Evolutionary conservation across 64 coral and sea anemone genomes (phyloP).

Genomic region (Pachyseris speciosa): DNA sequence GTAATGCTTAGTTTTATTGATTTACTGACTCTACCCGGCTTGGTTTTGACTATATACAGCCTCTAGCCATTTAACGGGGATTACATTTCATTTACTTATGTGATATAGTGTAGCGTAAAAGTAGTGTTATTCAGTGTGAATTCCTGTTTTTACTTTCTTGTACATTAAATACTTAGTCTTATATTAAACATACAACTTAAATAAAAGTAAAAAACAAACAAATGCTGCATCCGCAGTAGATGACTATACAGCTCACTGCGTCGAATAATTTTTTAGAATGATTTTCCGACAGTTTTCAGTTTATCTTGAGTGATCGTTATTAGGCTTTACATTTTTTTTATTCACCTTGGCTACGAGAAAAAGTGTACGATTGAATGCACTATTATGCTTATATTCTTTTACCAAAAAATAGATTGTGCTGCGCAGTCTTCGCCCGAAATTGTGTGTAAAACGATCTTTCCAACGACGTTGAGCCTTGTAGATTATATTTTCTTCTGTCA

Average conservation of each 20-base stretch:
- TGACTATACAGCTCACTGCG: too few relatives aligned
- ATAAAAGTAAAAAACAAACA: too few relatives aligned
- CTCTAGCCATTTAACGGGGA: too few relatives aligned
- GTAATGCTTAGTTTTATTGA: background rate
- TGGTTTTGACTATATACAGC: too few relatives aligned
- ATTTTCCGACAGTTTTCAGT: background rate
- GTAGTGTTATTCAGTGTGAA: background rate
- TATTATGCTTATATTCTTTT: too few relatives aligned
- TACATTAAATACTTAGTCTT: background rate
- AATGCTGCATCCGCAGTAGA: too few relatives aligned
- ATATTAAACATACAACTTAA: background rate
- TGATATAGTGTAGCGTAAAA: background rate
- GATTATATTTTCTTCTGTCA: too few relatives aligned
- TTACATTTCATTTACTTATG: background rate
- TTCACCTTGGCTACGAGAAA: background rate
- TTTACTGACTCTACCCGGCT: background rate
- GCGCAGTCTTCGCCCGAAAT: too few relatives aligned
- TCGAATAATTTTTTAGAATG: background rate
- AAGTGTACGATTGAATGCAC: background rate
- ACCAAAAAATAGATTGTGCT: too few relatives aligned
- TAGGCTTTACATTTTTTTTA: too few relatives aligned
- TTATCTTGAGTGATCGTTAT: background rate
- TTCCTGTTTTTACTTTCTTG: background rate
- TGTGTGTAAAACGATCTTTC: too few relatives aligned
- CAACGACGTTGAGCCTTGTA: too few relatives aligned